phyloP scores from a whole-genome alignment of 2,113 vertebrate species.

The Xiphias gladius region DNA sequence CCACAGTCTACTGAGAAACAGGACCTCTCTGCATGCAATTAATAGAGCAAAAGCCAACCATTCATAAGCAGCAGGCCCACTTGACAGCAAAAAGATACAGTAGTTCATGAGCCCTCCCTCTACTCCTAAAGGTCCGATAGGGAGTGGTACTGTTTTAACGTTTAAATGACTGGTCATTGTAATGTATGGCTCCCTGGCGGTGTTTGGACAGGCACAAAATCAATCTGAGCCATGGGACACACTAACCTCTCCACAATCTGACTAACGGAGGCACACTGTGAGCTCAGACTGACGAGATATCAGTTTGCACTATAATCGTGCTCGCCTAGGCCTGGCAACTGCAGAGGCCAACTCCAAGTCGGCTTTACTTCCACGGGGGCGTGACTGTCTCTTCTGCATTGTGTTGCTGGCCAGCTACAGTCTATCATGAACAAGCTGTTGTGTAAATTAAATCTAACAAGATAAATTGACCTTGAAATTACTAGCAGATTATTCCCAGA shows the following conservation, averaged over 20 bases:
- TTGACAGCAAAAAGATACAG: slow-evolving; percentile 30
- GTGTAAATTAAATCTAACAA: slow-evolving; percentile 43
- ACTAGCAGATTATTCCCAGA: slow-evolving; percentile 19
- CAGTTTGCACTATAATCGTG: slow-evolving; percentile 47
- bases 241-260: slow-evolving; percentile 59
- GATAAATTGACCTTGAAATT: slow-evolving; percentile 39
- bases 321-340: slow-evolving; percentile 33
- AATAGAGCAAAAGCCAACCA: slow-evolving; percentile 37
- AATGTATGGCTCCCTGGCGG: slow-evolving; percentile 62
- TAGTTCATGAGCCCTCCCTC: slow-evolving; percentile 1
- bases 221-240: slow-evolving; percentile 69
- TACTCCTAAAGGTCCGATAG: slow-evolving; percentile 38
- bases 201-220: slow-evolving; percentile 74
- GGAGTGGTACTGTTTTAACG: slow-evolving; percentile 47
- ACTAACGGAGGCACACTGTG: slow-evolving; percentile 38
- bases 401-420: background rate
- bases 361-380: slow-evolving; percentile 6
- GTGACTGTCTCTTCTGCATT: background rate
- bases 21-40: slow-evolving; percentile 33
- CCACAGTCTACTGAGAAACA: background rate
- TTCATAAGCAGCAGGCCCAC: slow-evolving; percentile 24
- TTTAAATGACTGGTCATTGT: slow-evolving; percentile 59
- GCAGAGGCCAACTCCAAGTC: slow-evolving; percentile 11
- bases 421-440: background rate
- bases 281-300: slow-evolving; percentile 58